These are phyloP conservation scores for Hydropsyche tenuis DNA, from an alignment of 1,140 invertebrate species.

Conservation along the genomic window DNA sequence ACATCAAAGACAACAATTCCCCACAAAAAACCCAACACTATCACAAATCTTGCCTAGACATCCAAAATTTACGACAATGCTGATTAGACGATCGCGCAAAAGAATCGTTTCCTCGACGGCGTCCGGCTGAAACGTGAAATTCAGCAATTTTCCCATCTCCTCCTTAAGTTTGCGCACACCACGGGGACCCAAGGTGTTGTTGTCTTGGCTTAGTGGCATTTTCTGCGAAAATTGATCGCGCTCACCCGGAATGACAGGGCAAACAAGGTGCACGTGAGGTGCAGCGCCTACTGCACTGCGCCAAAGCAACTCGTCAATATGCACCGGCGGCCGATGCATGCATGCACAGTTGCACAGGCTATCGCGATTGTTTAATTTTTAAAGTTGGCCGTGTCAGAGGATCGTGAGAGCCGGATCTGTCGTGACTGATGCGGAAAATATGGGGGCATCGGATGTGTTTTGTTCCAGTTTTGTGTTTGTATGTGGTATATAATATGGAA, in stretches of 20 bases:
- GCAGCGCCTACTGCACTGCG: slow-evolving; percentile 39
- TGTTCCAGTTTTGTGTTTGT: too few relatives aligned
- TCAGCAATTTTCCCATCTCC: too few relatives aligned
- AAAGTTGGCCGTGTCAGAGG: not conserved
- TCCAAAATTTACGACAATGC: too few relatives aligned
- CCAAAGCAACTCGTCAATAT: slow-evolving; percentile 23
- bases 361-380: not conserved
- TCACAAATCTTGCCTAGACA: too few relatives aligned
- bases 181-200: not conserved
- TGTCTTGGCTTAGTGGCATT: not conserved
- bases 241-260: not conserved
- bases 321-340: not conserved
- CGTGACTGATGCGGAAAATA: too few relatives aligned
- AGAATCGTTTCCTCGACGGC: too few relatives aligned
- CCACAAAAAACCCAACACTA: too few relatives aligned
- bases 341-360: slow-evolving; percentile 1
- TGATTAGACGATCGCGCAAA: too few relatives aligned
- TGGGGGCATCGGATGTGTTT: too few relatives aligned
- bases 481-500: too few relatives aligned
- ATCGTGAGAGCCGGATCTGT: not conserved
- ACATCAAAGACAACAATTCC: too few relatives aligned
- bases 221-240: not conserved
- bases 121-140: too few relatives aligned
- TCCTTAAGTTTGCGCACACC: not conserved
- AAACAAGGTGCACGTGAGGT: slow-evolving; percentile 25